Base-by-base conservation (phyloP, 2,888 invertebrate genomes). In the Chouioia cunea region DNA sequence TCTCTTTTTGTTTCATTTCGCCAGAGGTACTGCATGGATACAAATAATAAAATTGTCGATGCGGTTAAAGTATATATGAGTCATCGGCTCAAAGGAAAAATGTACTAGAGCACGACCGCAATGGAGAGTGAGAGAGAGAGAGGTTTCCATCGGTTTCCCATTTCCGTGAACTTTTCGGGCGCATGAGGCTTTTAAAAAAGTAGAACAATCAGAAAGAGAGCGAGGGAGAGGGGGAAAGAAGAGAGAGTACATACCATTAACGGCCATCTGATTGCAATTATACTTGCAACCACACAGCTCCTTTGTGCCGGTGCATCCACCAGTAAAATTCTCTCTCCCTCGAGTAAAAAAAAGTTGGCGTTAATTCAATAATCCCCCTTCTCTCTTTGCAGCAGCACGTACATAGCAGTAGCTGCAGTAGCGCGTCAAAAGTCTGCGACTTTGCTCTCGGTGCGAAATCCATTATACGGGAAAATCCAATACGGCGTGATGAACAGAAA, bases 201-300 rank as follows among this genome's bases (percentile, higher is more conserved):
- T 52, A 47, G 54, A 50, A 56, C 36, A 57, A 20, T 16, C 36
- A 43, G 57, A n/a, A 23, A 14, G 18, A 56, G 53, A 23, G 4
- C 47, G 47, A 56, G 27, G 6, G 27, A 27, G 6, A 27, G n/a
- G n/a, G n/a, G n/a, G 6, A 27, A 27, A 27, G 6, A 27, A 27
- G 27, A 36, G 36, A 36, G 36, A 48, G 56, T 64, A 63, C 60
- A 50, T 27, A 53, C 47, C 47, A 65, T 54, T 65, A 56, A 56
- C 65, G 47, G 43, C 23, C 65, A 56, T 65, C 56, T 65, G 65
- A 56, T 65, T 65, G 56, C 65, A 65, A 65, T 65, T 65, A 65
- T 36, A 47, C 36, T 36, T 12, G 36, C 36, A 36, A 36, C 36
- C 56, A 48, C 12, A 27, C 48, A 36, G 47, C 53, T 65, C 56